These are phyloP conservation scores for Sorex fumeus DNA, from an alignment of 2,113 vertebrate genomes.

Conservation along the genomic window DNA sequence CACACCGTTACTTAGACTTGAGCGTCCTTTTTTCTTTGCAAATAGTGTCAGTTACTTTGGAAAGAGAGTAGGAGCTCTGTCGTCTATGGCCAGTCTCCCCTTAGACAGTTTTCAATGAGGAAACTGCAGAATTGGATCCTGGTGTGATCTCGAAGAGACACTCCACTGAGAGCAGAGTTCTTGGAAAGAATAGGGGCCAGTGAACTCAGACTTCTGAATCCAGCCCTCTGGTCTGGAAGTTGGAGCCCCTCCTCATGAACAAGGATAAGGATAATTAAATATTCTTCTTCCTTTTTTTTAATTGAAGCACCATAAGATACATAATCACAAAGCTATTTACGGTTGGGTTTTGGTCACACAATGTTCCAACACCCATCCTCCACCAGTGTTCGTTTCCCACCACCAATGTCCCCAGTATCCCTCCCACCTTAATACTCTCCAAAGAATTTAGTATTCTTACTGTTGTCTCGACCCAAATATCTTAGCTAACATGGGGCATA, in stretches of 20 bases:
- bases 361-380: too few species aligned
- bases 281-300: not conserved
- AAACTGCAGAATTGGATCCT: not conserved
- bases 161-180: not conserved
- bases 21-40: not conserved
- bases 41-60: not conserved
- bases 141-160: not conserved
- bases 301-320: too few species aligned
- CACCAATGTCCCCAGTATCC: too few species aligned
- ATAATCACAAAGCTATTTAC: too few species aligned
- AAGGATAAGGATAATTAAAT: not conserved
- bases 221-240: not conserved
- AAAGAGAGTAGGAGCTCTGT: too few species aligned
- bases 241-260: not conserved
- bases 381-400: too few species aligned
- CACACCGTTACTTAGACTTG: not conserved
- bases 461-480: not conserved
- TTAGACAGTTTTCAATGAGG: not conserved
- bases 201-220: not conserved
- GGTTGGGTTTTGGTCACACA: too few species aligned
- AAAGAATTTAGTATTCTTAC: not conserved
- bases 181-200: not conserved
- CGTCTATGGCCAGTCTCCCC: not conserved
- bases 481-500: too few species aligned
- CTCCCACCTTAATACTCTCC: too few species aligned